Evolutionary conservation across 1,140 invertebrate genomes (phyloP).

Genomic region (Ooceraea biroi): DNA sequence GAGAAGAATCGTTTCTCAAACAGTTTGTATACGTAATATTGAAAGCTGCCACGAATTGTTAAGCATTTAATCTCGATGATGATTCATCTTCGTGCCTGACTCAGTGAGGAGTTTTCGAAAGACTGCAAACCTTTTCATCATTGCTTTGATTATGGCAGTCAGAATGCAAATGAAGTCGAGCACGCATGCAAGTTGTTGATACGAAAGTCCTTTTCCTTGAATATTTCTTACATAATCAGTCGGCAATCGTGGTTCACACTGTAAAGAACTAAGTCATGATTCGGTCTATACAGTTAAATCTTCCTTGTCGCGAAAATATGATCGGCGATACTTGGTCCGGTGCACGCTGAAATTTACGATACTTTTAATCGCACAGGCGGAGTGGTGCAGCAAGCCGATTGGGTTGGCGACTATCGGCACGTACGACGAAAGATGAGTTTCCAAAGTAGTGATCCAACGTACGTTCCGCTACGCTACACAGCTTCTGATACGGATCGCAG

Average conservation of each 20-base stretch:
- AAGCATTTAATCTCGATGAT: neutral
- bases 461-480: neutral
- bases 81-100: neutral
- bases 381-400: conserved; percentile 61
- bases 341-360: conserved; percentile 52
- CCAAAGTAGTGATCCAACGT: neutral
- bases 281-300: conserved; percentile 33
- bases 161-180: conserved; percentile 19
- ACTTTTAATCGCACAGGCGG: neutral
- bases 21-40: conserved; percentile 18
- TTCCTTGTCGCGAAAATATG: conserved; percentile 21
- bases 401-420: conserved; percentile 36
- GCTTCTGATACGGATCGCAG: neutral
- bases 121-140: neutral
- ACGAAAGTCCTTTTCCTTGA: neutral
- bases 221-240: conserved; percentile 13
- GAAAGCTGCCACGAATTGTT: neutral
- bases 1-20: neutral
- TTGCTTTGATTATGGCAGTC: neutral
- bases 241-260: neutral
- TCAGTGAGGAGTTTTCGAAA: neutral
- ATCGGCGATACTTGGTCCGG: conserved; percentile 30
- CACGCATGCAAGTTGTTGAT: conserved; percentile 8
- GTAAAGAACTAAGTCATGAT: conserved; percentile 10
- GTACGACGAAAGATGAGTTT: neutral